Percentiles rank a stretch among this genome's conserved stretches.
phyloP scores from a whole-genome alignment of 2,113 vertebrate genomes.

The Actinemys pallida region DNA sequence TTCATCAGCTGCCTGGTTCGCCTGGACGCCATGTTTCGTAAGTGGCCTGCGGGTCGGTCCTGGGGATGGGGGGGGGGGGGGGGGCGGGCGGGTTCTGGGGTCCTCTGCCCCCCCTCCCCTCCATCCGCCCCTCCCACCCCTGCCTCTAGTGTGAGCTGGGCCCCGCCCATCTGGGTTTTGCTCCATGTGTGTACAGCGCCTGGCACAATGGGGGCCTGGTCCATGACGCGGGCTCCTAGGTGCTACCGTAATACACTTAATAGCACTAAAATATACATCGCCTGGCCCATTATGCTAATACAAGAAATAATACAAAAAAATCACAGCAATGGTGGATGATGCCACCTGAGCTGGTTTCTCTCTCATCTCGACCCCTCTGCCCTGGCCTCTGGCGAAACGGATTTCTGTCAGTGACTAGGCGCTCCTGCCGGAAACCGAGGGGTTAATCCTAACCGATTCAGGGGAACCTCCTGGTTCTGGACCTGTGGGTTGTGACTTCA shows the following conservation, averaged over 20 bases:
- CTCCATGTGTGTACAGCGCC: neutral
- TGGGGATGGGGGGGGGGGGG: neutral
- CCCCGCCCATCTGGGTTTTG: neutral
- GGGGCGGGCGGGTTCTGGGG: too few relatives aligned
- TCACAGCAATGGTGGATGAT: neutral
- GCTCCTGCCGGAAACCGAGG: too few relatives aligned
- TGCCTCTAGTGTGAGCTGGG: neutral
- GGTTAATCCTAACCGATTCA: too few relatives aligned
- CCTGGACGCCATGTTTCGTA: constrained; percentile 94
- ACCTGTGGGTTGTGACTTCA: too few relatives aligned
- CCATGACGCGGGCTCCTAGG: too few relatives aligned
- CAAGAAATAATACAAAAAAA: neutral
- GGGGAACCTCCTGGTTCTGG: too few relatives aligned
- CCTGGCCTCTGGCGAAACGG: neutral
- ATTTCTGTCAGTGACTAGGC: neutral
- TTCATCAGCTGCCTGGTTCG: constrained; percentile 94
- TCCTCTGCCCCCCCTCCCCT: neutral
- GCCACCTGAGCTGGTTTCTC: neutral
- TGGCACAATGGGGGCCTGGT: neutral
- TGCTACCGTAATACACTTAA: neutral
- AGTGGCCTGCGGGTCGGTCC: neutral
- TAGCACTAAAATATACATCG: neutral
- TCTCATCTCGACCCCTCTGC: neutral
- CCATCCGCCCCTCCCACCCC: neutral
- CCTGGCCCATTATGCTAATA: neutral